Conservation (phyloP, 2,888 invertebrate genomes). For the Sminthurides aquaticus region DNA sequence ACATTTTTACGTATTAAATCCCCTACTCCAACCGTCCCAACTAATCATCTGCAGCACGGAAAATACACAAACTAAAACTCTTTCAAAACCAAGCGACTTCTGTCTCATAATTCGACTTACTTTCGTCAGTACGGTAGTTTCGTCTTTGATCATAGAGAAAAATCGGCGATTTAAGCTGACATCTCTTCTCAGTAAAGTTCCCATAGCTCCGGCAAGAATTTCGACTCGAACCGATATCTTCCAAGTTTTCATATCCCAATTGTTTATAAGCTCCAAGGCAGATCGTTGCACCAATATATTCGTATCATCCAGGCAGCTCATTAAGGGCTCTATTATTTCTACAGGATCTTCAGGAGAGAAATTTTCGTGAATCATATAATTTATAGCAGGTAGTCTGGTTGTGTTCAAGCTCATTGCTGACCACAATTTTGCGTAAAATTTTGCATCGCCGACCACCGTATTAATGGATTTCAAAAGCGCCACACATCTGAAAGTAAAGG, state of each 20-base stretch:
- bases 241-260: slow-evolving; percentile 21
- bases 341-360: slow-evolving; percentile 13
- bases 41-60: too few relatives aligned
- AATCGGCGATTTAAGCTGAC: slow-evolving; percentile 71
- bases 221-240: slow-evolving; percentile 8
- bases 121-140: slow-evolving; percentile 1
- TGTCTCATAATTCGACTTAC: neutral
- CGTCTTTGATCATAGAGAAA: slow-evolving; percentile 44
- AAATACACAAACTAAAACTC: too few relatives aligned
- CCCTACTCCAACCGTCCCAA: too few relatives aligned
- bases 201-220: slow-evolving; percentile 20
- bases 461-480: slow-evolving; percentile 62
- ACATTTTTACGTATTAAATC: too few relatives aligned
- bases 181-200: slow-evolving; percentile 57
- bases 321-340: slow-evolving; percentile 15
- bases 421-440: slow-evolving; percentile 84
- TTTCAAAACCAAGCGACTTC: too few relatives aligned
- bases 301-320: slow-evolving; percentile 24
- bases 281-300: slow-evolving; percentile 67
- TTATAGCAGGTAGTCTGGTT: slow-evolving; percentile 72
- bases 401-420: slow-evolving; percentile 74
- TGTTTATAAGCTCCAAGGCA: slow-evolving; percentile 65
- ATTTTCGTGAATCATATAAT: slow-evolving; percentile 60
- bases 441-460: slow-evolving; percentile 64
- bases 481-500: slow-evolving; percentile 52